Evolutionary conservation across 2,113 vertebrate species (phyloP).

Genomic region (Psilopsiagon aymara): DNA sequence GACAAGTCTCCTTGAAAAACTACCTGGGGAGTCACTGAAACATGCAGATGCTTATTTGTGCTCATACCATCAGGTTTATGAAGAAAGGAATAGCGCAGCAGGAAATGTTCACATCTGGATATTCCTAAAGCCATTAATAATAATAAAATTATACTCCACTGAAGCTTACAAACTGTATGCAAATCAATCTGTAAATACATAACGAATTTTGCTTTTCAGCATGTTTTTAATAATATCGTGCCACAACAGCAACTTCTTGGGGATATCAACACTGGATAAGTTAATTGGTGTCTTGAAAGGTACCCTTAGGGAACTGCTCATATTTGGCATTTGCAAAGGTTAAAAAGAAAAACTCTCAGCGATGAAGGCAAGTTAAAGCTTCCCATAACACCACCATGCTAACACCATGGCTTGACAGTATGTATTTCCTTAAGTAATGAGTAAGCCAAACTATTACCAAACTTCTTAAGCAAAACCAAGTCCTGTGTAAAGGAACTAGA

Average conservation of each 20-base stretch:
- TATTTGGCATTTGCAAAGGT: conserved; percentile 4
- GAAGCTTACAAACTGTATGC: not conserved
- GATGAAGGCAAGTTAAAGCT: not conserved
- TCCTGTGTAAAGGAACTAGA: not conserved
- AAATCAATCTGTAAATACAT: not conserved
- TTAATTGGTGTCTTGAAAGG: conserved; percentile 22
- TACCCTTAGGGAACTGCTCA: not conserved
- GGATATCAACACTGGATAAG: not conserved
- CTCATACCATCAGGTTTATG: not conserved
- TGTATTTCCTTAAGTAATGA: not conserved
- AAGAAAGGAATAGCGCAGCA: not conserved
- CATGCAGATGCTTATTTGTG: not conserved
- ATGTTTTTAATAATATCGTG: not conserved
- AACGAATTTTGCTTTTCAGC: not conserved
- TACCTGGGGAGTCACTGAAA: not conserved
- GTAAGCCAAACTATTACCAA: not conserved
- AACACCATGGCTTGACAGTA: not conserved
- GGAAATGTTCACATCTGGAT: not conserved
- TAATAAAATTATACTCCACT: not conserved
- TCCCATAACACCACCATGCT: not conserved
- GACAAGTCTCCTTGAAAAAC: not conserved
- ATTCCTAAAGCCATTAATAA: not conserved
- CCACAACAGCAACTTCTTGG: conserved; percentile 24
- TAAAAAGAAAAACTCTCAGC: not conserved
- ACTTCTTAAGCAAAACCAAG: not conserved